Percentiles rank a stretch among this genome's conserved stretches.
Conservation (phyloP, 2,888 invertebrate genomes). For the Ferdinandea cuprea region DNA sequence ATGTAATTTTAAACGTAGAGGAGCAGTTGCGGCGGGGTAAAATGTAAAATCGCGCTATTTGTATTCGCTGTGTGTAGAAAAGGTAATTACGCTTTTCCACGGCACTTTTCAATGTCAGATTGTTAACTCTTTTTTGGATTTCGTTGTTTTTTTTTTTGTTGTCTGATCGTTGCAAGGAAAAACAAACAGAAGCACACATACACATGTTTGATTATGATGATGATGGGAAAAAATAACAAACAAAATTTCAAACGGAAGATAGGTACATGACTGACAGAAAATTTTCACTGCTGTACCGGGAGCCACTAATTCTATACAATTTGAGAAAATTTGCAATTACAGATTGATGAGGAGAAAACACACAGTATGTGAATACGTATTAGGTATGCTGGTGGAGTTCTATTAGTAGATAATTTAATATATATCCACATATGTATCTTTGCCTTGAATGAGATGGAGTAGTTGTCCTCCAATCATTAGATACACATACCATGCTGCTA, state of each 20-base stretch:
- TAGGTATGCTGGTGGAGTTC: not conserved
- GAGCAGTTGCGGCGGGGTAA: not conserved
- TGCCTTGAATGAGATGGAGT: slow-evolving; percentile 62
- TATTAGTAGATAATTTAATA: slow-evolving; percentile 16
- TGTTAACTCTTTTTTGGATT: slow-evolving; percentile 58
- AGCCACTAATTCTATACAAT: slow-evolving; percentile 68
- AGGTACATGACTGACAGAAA: slow-evolving; percentile 50
- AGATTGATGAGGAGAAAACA: slow-evolving; percentile 47
- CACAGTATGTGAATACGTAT: too few relatives aligned
- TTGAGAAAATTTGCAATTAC: slow-evolving; percentile 71
- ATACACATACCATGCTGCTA: slow-evolving; percentile 21
- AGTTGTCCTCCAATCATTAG: slow-evolving; percentile 54
- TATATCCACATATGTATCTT: slow-evolving; percentile 39
- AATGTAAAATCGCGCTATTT: slow-evolving; percentile 70
- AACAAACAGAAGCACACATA: slow-evolving; percentile 54
- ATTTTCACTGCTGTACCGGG: slow-evolving; percentile 13
- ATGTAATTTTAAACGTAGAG: slow-evolving; percentile 63
- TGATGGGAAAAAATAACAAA: slow-evolving; percentile 45
- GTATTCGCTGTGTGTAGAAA: slow-evolving; percentile 68
- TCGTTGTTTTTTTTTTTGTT: not conserved
- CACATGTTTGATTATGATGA: not conserved
- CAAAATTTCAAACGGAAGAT: slow-evolving; percentile 46
- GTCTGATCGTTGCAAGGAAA: slow-evolving; percentile 44
- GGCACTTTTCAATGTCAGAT: slow-evolving; percentile 74
- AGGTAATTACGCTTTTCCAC: slow-evolving; percentile 74